Percentiles rank a stretch among this genome's conserved stretches.
Conservation (phyloP, 2,797 vertebrate species). For the Sebastes hubbsi region DNA sequence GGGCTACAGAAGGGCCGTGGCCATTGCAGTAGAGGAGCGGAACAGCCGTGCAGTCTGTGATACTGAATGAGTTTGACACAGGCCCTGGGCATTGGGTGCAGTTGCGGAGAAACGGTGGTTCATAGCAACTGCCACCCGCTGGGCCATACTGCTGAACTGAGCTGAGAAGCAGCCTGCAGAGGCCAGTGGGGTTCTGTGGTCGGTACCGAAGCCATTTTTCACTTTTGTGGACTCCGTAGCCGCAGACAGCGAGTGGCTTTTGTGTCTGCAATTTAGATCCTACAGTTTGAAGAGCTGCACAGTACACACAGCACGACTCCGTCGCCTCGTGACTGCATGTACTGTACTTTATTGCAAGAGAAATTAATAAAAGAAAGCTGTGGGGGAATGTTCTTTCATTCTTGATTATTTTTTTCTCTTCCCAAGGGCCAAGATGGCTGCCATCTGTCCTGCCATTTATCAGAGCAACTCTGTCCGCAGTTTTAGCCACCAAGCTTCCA, state of each 20-base stretch:
- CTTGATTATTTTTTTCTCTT: slow-evolving; percentile 57
- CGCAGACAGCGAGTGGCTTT: slow-evolving; percentile 41
- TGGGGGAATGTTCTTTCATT: slow-evolving; percentile 62
- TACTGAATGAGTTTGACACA: slow-evolving; percentile 62
- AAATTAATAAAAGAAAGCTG: slow-evolving; percentile 74
- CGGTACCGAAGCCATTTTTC: slow-evolving; percentile 49
- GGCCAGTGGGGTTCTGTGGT: slow-evolving; percentile 43
- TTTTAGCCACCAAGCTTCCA: slow-evolving; percentile 28
- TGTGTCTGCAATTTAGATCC: slow-evolving; percentile 48
- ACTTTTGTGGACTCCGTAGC: slow-evolving; percentile 41
- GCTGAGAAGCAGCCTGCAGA: slow-evolving; percentile 56
- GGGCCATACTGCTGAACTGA: slow-evolving; percentile 45
- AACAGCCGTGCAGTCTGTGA: slow-evolving; percentile 43
- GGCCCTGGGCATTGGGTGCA: slow-evolving; percentile 52
- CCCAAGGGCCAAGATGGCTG: slow-evolving; percentile 58
- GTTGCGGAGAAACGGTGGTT: slow-evolving; percentile 55
- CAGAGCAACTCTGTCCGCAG: slow-evolving; percentile 18
- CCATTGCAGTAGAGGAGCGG: slow-evolving; percentile 32
- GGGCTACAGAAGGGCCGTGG: slow-evolving; percentile 47
- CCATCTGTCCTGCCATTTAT: slow-evolving; percentile 53
- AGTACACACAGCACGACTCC: slow-evolving; percentile 38
- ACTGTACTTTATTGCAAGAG: slow-evolving; percentile 67
- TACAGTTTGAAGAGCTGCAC: slow-evolving; percentile 17
- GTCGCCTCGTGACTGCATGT: slow-evolving; percentile 52
- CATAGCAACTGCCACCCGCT: slow-evolving; percentile 60